Percentiles rank a stretch among this genome's conserved stretches.
phyloP scores from a whole-genome alignment of 2,888 invertebrate species.

The Gymnocheta viridis region DNA sequence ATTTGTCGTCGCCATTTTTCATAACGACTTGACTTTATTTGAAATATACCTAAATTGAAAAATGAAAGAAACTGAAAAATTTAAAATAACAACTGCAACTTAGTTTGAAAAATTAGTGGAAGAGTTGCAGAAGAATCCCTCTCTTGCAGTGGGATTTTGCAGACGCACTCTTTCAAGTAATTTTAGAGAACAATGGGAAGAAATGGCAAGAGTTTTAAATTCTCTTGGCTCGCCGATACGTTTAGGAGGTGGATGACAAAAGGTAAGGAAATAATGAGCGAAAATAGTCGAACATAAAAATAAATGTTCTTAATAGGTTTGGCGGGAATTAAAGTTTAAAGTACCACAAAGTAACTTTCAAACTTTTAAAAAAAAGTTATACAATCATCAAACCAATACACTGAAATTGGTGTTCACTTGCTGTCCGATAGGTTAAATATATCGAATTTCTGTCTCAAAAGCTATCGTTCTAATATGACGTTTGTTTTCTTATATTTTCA shows the following conservation, averaged over 20 bases:
- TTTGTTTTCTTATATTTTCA: not conserved
- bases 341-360: not conserved
- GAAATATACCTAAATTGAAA: too few relatives aligned
- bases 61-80: not conserved
- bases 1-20: too few relatives aligned
- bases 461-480: not conserved
- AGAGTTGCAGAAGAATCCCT: too few relatives aligned
- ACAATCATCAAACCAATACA: not conserved
- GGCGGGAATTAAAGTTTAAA: too few relatives aligned
- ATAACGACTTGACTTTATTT: too few relatives aligned
- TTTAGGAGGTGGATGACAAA: not conserved
- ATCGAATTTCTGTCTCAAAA: not conserved
- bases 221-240: too few relatives aligned
- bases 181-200: too few relatives aligned
- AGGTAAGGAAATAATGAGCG: not conserved
- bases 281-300: not conserved
- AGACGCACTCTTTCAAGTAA: not conserved
- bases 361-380: not conserved
- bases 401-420: not conserved
- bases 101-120: not conserved
- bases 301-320: not conserved
- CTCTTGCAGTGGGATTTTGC: not conserved
- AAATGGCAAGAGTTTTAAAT: too few relatives aligned
- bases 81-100: not conserved
- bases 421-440: not conserved